Base-by-base conservation (phyloP, 2,113 vertebrate species). In the Elephas maximus region DNA sequence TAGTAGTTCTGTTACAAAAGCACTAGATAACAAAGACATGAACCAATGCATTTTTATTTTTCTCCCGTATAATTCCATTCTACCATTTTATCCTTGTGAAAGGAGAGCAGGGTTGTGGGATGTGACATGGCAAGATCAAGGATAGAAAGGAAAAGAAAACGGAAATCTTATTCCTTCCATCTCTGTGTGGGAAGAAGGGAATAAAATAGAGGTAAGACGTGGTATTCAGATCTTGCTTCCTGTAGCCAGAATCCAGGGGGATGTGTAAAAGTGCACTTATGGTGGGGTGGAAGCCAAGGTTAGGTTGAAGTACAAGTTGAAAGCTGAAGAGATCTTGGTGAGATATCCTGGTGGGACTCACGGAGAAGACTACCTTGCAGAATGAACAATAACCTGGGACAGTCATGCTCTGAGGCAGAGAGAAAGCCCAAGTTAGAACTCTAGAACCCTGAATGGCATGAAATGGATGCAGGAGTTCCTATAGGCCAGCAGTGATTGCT, bases 391-490 rank as follows among this genome's bases (percentile, higher is more conserved):
- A 83, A 8, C 48, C 17, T 15, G 1, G 30, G 12, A 6, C 14
- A 80, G 15, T 63, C 28, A n/a, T 37, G 4, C 21, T 86, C 4
- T 4, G 21, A 85, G 83, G 44, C 11, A 6, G 8, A 85, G 18
- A 88, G 74, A 85, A 83, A 91, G n/a, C 9, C 88, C 78, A 33
- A 37, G n/a, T n/a, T 44, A 88, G 79, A 82, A 76, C 77, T 37
- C 83, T 51, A 63, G 62, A 73, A 23, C 18, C 48, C 11, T 53
- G 10, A 67, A 67, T 30, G 33, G 11, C 5, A n/a, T 71, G 62
- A n/a, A 63, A 18, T 23, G 23, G n/a, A 48, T 63, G 51, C 37
- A 37, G 51, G 11, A 18, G 4, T 78, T 79, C 37, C 51, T 45
- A 0, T 5, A 78, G 51, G 83, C 37, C 37, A 91, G 18, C 33